These are phyloP conservation scores for Corythornis cristatus DNA, from an alignment of 2,113 vertebrate species.

Conservation along the genomic window DNA sequence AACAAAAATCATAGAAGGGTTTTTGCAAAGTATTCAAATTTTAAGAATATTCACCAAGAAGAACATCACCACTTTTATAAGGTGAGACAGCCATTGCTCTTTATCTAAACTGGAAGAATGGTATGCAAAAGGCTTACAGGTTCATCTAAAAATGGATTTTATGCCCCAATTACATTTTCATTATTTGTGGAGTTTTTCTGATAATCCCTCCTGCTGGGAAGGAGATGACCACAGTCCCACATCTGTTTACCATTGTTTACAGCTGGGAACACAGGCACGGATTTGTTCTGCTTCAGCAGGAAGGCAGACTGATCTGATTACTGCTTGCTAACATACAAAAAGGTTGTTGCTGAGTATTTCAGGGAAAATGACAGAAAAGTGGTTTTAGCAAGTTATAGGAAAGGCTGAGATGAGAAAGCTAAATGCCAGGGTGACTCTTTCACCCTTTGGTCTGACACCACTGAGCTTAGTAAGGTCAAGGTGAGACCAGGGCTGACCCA, in stretches of 20 bases:
- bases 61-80: neutral
- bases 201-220: slow-evolving; percentile 32
- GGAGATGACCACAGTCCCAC: slow-evolving; percentile 34
- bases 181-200: slow-evolving; percentile 40
- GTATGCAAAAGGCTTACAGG: neutral
- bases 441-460: neutral
- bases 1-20: neutral
- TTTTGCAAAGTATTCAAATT: neutral
- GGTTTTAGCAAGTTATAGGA: neutral
- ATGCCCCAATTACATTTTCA: slow-evolving; percentile 42
- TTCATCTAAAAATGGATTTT: slow-evolving; percentile 18
- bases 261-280: slow-evolving; percentile 44
- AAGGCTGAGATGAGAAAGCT: neutral
- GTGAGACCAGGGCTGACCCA: neutral
- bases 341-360: neutral
- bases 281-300: slow-evolving; percentile 33
- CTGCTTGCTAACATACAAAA: neutral
- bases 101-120: neutral
- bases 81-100: neutral
- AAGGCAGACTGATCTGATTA: slow-evolving; percentile 39
- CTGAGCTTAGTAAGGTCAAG: neutral
- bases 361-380: neutral
- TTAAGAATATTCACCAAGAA: neutral
- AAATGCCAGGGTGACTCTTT: neutral
- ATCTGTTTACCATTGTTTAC: slow-evolving; percentile 65